phyloP scores from a whole-genome alignment of 2,888 invertebrate genomes.

The Hoplodrina ambigua region DNA sequence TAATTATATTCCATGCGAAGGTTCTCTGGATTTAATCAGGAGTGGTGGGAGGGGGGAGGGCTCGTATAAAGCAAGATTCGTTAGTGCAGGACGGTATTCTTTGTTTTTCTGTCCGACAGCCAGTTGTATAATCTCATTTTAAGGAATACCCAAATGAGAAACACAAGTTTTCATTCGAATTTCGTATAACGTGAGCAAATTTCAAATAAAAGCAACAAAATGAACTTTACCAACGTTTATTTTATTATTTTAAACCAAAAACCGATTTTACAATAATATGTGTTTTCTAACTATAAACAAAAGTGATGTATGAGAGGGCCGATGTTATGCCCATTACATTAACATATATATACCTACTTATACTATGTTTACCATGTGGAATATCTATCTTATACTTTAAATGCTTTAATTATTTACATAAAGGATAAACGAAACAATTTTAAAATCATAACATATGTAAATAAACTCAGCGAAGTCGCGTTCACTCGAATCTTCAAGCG shows the following conservation, averaged over 20 bases:
- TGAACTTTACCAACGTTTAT: constrained; percentile 64
- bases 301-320: constrained; percentile 59
- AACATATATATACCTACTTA: constrained; percentile 62
- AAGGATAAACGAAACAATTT: constrained; percentile 62
- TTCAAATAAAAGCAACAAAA: neutral
- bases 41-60: too few species aligned
- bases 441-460: constrained; percentile 52
- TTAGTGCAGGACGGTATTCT: too few species aligned
- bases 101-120: too few species aligned
- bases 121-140: too few species aligned
- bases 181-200: neutral
- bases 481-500: constrained; percentile 18
- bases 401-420: constrained; percentile 73
- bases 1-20: too few species aligned
- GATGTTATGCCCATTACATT: constrained; percentile 47
- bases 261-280: constrained; percentile 69
- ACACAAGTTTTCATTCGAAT: neutral
- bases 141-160: too few species aligned
- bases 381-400: constrained; percentile 72
- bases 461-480: constrained; percentile 40
- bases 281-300: constrained; percentile 64
- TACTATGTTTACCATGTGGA: constrained; percentile 62
- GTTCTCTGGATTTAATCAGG: too few species aligned
- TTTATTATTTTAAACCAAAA: constrained; percentile 71
- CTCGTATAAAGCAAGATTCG: too few species aligned